phyloP scores from a whole-genome alignment of 2,888 invertebrate genomes.

The Drosophila tripunctata region DNA sequence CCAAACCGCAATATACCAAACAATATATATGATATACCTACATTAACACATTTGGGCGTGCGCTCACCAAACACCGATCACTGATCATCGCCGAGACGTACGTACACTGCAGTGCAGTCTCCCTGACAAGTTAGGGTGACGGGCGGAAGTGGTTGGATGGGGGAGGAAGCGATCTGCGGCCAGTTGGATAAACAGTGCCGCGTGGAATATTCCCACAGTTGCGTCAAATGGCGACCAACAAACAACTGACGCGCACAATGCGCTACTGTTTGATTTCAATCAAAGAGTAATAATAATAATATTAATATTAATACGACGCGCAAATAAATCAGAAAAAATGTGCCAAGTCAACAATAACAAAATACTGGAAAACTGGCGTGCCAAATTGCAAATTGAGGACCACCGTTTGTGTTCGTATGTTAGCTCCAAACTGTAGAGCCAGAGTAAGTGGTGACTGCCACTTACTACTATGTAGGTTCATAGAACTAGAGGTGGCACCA shows the following conservation, averaged over 20 bases:
- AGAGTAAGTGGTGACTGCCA: neutral
- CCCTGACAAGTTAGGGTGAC: too few relatives aligned
- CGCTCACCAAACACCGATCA: conserved; percentile 18
- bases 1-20: conserved; percentile 35
- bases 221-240: conserved; percentile 42
- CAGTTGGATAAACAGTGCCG: conserved; percentile 53
- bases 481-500: too few relatives aligned
- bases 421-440: neutral
- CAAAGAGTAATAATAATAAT: conserved; percentile 41
- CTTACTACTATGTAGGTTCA: too few relatives aligned
- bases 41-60: conserved; percentile 72
- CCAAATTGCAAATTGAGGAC: conserved; percentile 42
- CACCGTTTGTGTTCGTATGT: too few relatives aligned
- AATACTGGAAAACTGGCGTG: conserved; percentile 42
- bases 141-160: neutral
- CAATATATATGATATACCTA: conserved; percentile 61
- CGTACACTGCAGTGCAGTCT: neutral
- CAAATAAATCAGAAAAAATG: conserved; percentile 70
- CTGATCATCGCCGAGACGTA: neutral
- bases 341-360: conserved; percentile 69
- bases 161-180: neutral
- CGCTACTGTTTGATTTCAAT: conserved; percentile 59
- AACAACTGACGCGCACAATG: conserved; percentile 36
- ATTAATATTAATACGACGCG: conserved; percentile 31
- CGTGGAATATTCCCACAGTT: conserved; percentile 75